Base-by-base conservation (phyloP, 2,888 invertebrate genomes). In the Nomada fucata region DNA sequence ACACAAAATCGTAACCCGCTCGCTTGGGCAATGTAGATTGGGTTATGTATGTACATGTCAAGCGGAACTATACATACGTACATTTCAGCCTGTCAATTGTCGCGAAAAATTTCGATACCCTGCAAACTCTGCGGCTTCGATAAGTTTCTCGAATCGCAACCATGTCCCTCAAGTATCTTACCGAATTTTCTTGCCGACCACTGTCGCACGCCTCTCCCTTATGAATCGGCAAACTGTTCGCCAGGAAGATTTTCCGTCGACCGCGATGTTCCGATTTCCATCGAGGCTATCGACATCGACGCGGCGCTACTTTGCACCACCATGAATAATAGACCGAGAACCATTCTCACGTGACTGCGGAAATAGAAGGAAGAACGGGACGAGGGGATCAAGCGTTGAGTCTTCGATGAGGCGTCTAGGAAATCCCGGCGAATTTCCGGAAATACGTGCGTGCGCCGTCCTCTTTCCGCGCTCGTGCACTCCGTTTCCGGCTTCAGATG, bases 351-450 rank as follows among this genome's bases (percentile, higher is more conserved):
- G 44, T 29, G 69, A 26, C 55, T 44, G 29, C 13, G 44, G 53
- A 72, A 68, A 79, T 69, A 74, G 79, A 76, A 60, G 57, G 57
- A 59, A 71, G 44, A 44, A 15, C 2, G 52, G 23, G 61, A 65
- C 36, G 64, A 55, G 9, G 50, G 57, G 72, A 65, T 73, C 63
- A 50, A 61, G 36, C 61, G 53, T 70, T 53, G 69, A 47, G 36
- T 9, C 74, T 63, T 78, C 81, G 77, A 85, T 44, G 81, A 74
- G 78, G 67, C 81, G 68, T 74, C 70, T 81, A 84, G 78, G 78
- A 81, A 84, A 85, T 84, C 85, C 84, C 78, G 57, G 61, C 15
- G 81, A 85, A 79, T 82, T 82, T 79, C 78, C 59, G 55, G 70
- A 72, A 64, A 74, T 76, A 71, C 74, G 70, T 69, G 71, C 71